Conservation (phyloP, 2,888 invertebrate genomes). For the Argyra leucocephala region DNA sequence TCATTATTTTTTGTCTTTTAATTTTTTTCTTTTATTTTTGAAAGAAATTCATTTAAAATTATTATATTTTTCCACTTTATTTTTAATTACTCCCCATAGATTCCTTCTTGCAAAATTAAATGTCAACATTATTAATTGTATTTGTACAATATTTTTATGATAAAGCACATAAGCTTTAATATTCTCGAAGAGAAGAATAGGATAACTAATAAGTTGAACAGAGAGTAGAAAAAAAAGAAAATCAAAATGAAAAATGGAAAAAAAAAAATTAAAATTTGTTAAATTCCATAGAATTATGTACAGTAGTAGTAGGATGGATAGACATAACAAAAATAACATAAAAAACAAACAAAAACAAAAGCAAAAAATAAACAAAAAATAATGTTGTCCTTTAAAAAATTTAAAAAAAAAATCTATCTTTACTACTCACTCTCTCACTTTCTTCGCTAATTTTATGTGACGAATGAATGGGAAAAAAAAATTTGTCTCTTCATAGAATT, state of each 20-base stretch:
- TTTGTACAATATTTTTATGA: slow-evolving; percentile 4
- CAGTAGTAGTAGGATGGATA: too few species aligned
- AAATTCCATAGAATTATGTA: too few species aligned
- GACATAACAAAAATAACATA: neutral
- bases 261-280: neutral
- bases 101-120: slow-evolving; percentile 8
- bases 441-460: too few species aligned
- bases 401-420: too few species aligned
- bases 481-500: too few species aligned
- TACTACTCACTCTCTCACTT: too few species aligned
- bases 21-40: neutral
- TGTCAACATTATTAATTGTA: slow-evolving; percentile 9
- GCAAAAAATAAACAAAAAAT: too few species aligned
- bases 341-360: too few species aligned
- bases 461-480: too few species aligned
- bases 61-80: neutral
- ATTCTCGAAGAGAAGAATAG: neutral
- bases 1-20: too few species aligned
- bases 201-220: neutral
- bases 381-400: too few species aligned
- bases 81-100: slow-evolving; percentile 6
- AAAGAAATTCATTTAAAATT: neutral
- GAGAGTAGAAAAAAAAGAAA: neutral
- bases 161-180: neutral
- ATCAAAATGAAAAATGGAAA: neutral